A percentile compares a stretch with the other conserved stretches of the same genome.
phyloP scores from a whole-genome alignment of 2,888 invertebrate genomes.

The Leucophenga montana region DNA sequence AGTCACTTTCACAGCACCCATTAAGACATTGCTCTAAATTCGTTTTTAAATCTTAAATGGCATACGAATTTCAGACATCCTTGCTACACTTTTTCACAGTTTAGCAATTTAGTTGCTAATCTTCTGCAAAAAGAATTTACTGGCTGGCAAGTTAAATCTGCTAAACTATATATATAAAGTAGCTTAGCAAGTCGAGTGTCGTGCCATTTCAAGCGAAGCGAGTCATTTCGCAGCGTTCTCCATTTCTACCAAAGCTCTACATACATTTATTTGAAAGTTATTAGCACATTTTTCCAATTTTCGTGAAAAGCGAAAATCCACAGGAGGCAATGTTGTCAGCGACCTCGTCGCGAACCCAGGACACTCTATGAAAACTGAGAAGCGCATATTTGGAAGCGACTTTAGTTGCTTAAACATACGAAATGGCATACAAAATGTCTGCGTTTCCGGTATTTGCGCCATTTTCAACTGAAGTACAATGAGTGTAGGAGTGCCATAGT shows the following conservation, averaged over 20 bases:
- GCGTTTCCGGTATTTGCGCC: constrained; percentile 43
- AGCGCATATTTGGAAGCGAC: no score
- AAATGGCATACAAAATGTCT: constrained; percentile 41
- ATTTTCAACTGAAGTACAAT: constrained; percentile 25
- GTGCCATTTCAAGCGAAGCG: constrained; percentile 17
- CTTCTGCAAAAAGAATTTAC: constrained; percentile 4
- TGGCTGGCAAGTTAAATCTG: constrained; percentile 2
- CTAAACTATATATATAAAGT: neutral
- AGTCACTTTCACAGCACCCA: no score
- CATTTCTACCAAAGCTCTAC: neutral
- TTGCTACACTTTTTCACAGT: no score
- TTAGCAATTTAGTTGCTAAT: no score
- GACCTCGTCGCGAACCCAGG: no score
- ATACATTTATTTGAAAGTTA: constrained; percentile 51
- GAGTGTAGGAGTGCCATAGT: neutral
- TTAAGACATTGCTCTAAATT: no score
- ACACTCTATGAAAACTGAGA: no score
- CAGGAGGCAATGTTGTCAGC: neutral
- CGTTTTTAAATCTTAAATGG: no score
- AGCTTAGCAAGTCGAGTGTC: constrained; percentile 35
- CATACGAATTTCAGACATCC: no score
- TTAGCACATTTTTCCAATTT: constrained; percentile 49
- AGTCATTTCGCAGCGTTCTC: no score
- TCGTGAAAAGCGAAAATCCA: constrained; percentile 19
- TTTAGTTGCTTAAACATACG: no score